Evolutionary conservation across 2,888 invertebrate species (phyloP), one percentile per base, ranked within the genome.

Genomic region (Gandaritis pyraliata): DNA sequence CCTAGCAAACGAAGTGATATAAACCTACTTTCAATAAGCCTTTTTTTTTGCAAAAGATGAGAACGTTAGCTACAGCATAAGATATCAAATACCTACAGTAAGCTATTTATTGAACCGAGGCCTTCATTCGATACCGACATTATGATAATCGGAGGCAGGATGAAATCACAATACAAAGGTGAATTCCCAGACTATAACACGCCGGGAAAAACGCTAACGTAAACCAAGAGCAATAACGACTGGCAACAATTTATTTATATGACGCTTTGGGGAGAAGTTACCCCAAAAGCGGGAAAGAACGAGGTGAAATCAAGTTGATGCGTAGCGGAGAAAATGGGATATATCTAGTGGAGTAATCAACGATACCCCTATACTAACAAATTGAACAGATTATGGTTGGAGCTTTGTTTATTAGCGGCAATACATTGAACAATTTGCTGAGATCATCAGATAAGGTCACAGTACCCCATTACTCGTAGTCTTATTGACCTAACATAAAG

Each of bases 191-290:
- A 83, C 81, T 79, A 85, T 87, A 87, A 87, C 85, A 84, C 76
- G 78, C 77, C 78, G 80, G 81, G 86, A 88, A 88, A 88, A 90
- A 88, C 81, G 84, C 77, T 83, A 78, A 83, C 81, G 85, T 85
- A 85, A 87, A 87, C 86, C 84, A 80, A 81, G 79, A 70, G 89
- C 85, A 88, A 90, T 90, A 90, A 92, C 90, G 89, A 86, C 88
- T 83, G 85, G 81, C 89, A 85, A 91, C 91, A 92, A 92, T 92
- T 91, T 92, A 91, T 92, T 91, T 92, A 90, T 92, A 92, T 90
- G 90, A 89, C 85, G 86, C 90, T 86, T 88, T 76, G 75, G 91
- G 91, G 91, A 89, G 87, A 87, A 88, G 84, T 91, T 90, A 88
- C 80, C 87, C 85, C 81, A 78, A 84, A 86, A 79, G 84, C 77